A percentile compares a stretch with the other conserved stretches of the same genome.
These are phyloP conservation scores for Danio jaintianensis DNA, from an alignment of 2,797 vertebrate genomes.

Conservation along the genomic window DNA sequence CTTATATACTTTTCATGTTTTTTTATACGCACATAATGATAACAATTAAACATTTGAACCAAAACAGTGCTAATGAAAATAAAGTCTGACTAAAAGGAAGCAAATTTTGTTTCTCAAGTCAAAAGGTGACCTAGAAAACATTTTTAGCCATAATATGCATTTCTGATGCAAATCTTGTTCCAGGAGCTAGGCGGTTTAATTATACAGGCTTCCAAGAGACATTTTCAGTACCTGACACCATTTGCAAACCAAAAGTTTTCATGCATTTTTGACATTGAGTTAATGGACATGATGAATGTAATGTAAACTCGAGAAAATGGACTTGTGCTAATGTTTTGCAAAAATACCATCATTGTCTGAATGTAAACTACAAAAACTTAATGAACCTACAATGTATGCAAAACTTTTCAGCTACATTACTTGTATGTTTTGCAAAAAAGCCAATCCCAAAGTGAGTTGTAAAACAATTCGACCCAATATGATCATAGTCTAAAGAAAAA, in stretches of 20 bases:
- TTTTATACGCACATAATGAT: too few relatives aligned
- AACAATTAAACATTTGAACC: too few relatives aligned
- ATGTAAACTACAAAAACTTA: too few relatives aligned
- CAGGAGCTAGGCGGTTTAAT: neutral
- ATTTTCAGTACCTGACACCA: neutral
- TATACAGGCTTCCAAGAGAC: neutral
- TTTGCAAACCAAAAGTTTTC: too few relatives aligned
- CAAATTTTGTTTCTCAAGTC: slow-evolving; percentile 7
- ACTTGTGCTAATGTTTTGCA: too few relatives aligned
- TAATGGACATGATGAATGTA: too few relatives aligned
- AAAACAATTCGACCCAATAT: neutral
- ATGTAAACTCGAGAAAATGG: too few relatives aligned
- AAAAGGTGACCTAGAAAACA: slow-evolving; percentile 28
- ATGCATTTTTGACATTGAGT: too few relatives aligned
- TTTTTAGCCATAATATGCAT: slow-evolving; percentile 9
- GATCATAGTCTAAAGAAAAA: neutral
- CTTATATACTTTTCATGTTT: too few relatives aligned
- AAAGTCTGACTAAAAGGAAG: neutral
- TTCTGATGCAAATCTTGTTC: slow-evolving; percentile 1
- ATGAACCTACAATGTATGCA: too few relatives aligned
- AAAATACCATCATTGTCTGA: too few relatives aligned
- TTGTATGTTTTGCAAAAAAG: neutral
- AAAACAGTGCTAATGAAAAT: too few relatives aligned
- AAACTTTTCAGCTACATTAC: neutral
- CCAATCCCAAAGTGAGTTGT: neutral